Evolutionary conservation across 2,797 vertebrate species (phyloP).

Genomic region (Decapterus maruadsi): DNA sequence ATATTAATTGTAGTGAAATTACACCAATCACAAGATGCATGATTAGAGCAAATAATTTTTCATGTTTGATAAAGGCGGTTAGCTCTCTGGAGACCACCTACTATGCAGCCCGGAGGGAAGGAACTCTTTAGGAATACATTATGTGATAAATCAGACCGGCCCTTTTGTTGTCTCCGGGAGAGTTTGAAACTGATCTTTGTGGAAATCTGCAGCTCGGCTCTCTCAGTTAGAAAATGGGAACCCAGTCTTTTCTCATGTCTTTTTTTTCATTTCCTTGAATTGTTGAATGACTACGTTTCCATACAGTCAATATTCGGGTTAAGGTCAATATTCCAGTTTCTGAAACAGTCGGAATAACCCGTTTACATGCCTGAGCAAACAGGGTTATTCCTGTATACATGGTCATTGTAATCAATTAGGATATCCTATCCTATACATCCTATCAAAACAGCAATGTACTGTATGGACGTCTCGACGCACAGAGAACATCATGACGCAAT

Average conservation of each 20-base stretch:
- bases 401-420: no score
- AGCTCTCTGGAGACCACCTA: slow-evolving; percentile 48
- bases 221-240: slow-evolving; percentile 32
- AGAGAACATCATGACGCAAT: no score
- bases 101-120: slow-evolving; percentile 43
- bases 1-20: slow-evolving; percentile 51
- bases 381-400: no score
- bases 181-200: slow-evolving; percentile 35
- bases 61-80: slow-evolving; percentile 58
- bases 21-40: slow-evolving; percentile 44
- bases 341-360: no score
- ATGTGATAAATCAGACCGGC: slow-evolving; percentile 57
- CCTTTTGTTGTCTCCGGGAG: slow-evolving; percentile 30
- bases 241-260: slow-evolving; percentile 28
- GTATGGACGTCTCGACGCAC: no score
- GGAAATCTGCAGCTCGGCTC: slow-evolving; percentile 46
- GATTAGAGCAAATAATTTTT: slow-evolving; percentile 59
- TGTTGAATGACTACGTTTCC: not conserved
- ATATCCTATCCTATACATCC: no score
- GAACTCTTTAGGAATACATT: slow-evolving; percentile 48
- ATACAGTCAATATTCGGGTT: no score
- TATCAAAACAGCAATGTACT: no score
- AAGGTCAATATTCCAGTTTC: no score
- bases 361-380: no score
- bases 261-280: not conserved